Percentiles rank a stretch among this genome's conserved stretches.
Conservation (phyloP, 2,888 invertebrate species). For the Pristionchus fissidentatus region DNA sequence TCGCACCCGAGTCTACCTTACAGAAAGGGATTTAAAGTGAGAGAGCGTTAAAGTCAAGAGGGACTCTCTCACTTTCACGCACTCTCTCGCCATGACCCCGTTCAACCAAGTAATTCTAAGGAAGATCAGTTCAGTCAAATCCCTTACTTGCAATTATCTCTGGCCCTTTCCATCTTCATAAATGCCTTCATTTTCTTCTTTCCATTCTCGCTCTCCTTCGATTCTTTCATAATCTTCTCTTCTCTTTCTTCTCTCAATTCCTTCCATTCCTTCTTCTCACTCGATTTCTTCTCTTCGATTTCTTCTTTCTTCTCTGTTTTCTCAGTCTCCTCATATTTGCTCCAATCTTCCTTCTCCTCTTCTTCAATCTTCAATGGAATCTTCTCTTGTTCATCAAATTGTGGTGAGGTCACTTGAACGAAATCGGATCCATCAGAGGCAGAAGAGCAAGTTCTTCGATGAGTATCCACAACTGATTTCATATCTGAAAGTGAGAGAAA, state of each 20-base stretch:
- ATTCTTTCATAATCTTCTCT: background rate
- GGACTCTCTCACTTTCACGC: background rate
- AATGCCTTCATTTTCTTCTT: background rate
- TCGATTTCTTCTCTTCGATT: too few species aligned
- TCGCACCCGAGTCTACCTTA: too few species aligned
- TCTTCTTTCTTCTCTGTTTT: too few species aligned
- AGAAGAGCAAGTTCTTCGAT: too few species aligned
- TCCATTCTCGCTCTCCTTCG: background rate
- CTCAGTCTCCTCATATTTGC: too few species aligned
- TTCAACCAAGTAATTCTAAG: too few species aligned
- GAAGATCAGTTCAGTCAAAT: too few species aligned
- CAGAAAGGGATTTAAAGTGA: background rate
- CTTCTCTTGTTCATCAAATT: background rate
- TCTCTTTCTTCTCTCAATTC: too few species aligned
- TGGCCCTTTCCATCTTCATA: background rate
- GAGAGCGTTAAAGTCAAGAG: background rate
- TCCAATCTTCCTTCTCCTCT: background rate
- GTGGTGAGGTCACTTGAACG: background rate
- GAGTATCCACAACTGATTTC: background rate
- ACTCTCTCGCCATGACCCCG: background rate
- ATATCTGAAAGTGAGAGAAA: constrained; percentile 6
- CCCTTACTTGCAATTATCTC: background rate
- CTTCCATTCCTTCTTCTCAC: background rate
- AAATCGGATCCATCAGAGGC: background rate
- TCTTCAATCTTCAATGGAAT: too few species aligned